Evolutionary conservation across 2,888 invertebrate species (phyloP).

Genomic region (Lasioglossum marginatum): DNA sequence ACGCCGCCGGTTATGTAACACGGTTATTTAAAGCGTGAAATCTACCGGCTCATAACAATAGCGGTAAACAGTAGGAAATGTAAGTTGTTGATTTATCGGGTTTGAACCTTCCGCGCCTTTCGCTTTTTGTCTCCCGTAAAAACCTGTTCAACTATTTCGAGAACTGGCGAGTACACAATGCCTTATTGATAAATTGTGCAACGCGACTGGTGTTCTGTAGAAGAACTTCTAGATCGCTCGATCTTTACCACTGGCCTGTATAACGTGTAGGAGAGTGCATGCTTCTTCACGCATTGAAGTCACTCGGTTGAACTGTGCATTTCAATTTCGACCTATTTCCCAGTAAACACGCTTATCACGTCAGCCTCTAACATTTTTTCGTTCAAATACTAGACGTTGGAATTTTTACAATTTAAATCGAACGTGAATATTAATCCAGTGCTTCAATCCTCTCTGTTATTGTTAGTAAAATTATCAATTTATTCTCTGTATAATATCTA

Average conservation of each 20-base stretch:
- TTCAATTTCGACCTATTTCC: background rate
- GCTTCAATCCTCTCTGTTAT: too few species aligned
- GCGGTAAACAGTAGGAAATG: slow-evolving; percentile 41
- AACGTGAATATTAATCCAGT: background rate
- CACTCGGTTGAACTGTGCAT: background rate
- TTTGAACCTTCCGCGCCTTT: slow-evolving; percentile 11
- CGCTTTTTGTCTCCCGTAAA: slow-evolving; percentile 26
- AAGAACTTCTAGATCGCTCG: background rate
- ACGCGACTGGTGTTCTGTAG: background rate
- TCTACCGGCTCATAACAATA: slow-evolving; percentile 9
- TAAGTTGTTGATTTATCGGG: slow-evolving; percentile 26
- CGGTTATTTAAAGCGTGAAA: slow-evolving; percentile 20
- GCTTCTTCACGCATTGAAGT: background rate
- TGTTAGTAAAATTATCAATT: too few species aligned
- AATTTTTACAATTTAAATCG: background rate
- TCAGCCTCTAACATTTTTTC: background rate
- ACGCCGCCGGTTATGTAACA: slow-evolving; percentile 18
- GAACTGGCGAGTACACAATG: slow-evolving; percentile 21
- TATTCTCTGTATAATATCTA: too few species aligned
- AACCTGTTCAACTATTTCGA: slow-evolving; percentile 21
- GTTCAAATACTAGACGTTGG: background rate
- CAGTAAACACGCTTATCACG: background rate
- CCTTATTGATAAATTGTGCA: slow-evolving; percentile 8
- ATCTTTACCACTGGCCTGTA: background rate
- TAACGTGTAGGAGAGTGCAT: background rate